Evolutionary conservation across 1,140 invertebrate genomes (phyloP).

Genomic region (Drosophila kikkawai): DNA sequence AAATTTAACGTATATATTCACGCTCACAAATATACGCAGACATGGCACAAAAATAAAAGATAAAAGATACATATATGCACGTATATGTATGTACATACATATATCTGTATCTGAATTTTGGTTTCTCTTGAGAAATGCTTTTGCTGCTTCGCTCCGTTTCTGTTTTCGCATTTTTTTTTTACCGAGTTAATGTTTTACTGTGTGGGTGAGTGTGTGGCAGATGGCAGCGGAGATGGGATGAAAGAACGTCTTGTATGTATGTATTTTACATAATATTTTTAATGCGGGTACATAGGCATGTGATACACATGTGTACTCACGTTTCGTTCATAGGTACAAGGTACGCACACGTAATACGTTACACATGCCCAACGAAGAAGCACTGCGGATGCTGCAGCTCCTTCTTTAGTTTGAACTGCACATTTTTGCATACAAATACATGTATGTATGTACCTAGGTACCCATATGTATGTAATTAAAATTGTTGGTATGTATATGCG

Average conservation of each 20-base stretch:
- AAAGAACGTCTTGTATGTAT: conserved; percentile 24
- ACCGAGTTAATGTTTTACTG: conserved; percentile 11
- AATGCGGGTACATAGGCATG: conserved; percentile 9
- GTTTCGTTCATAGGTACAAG: conserved; percentile 35
- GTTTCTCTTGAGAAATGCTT: conserved; percentile 39
- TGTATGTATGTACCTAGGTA: conserved; percentile 4
- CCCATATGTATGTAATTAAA: conserved; percentile 23
- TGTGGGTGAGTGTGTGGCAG: conserved; percentile 6
- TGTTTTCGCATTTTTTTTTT: conserved; percentile 35
- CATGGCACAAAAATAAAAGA: conserved; percentile 34
- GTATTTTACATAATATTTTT: conserved; percentile 45
- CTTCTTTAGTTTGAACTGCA: conserved; percentile 31
- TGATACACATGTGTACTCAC: conserved; percentile 34
- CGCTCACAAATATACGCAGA: conserved; percentile 26
- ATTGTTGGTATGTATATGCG: conserved; percentile 42
- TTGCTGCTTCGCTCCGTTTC: conserved; percentile 15
- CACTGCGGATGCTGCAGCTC: conserved; percentile 12
- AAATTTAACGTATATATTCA: conserved; percentile 16
- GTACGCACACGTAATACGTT: conserved; percentile 19
- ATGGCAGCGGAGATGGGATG: background rate
- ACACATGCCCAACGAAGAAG: conserved; percentile 25
- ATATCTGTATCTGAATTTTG: conserved; percentile 29
- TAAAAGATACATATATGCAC: conserved; percentile 11
- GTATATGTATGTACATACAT: conserved; percentile 19
- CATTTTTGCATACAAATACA: conserved; percentile 36